Evolutionary conservation across 2,797 vertebrate genomes (phyloP).

Genomic region (Fringilla coelebs): DNA sequence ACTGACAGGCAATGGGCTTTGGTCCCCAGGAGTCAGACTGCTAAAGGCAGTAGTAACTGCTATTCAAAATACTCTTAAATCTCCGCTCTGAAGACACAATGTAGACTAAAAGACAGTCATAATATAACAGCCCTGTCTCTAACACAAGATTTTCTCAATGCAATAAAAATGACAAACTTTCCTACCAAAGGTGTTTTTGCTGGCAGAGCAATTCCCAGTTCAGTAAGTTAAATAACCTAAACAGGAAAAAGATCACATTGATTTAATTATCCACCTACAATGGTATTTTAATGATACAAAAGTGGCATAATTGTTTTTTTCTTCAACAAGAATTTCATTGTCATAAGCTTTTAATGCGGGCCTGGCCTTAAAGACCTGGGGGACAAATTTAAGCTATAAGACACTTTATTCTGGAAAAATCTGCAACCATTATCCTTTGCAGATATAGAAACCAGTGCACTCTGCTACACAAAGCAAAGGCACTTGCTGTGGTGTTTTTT

Average conservation of each 20-base stretch:
- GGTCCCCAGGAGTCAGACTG: background rate
- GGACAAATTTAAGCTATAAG: background rate
- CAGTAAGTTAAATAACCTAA: background rate
- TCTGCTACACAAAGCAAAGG: background rate
- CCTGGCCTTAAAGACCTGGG: background rate
- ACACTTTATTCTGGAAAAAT: background rate
- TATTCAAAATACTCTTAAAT: background rate
- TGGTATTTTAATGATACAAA: background rate
- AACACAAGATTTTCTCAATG: background rate
- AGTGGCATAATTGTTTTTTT: background rate
- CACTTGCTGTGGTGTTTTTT: background rate
- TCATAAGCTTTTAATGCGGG: background rate
- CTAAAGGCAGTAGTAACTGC: background rate
- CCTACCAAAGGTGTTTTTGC: background rate
- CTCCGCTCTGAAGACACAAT: background rate
- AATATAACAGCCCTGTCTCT: background rate
- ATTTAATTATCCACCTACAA: constrained; percentile 24
- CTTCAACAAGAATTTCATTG: constrained; percentile 4
- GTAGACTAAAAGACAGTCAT: background rate
- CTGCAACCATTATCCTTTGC: background rate
- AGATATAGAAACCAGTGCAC: background rate
- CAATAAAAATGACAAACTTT: background rate
- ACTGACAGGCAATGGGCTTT: background rate
- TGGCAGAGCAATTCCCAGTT: background rate
- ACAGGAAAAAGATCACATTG: background rate